These are phyloP conservation scores for Neoitamus cyanurus DNA, from an alignment of 2,888 invertebrate species.

Conservation along the genomic window DNA sequence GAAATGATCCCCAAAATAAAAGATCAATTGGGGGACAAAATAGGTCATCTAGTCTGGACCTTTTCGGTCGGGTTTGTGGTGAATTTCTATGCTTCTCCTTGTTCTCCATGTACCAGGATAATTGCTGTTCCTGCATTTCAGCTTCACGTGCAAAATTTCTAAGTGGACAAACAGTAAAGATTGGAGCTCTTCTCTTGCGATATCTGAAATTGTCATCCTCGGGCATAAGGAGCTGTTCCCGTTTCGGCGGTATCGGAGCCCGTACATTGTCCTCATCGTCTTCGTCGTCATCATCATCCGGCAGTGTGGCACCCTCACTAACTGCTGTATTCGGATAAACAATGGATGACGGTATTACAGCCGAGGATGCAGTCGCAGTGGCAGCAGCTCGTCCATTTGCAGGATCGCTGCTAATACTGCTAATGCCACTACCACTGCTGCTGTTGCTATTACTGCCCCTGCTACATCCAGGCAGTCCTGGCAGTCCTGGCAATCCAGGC, in stretches of 20 bases:
- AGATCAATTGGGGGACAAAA: slow-evolving; percentile 77
- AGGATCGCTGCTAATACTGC: background rate
- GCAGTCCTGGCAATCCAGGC: background rate
- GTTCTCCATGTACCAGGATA: slow-evolving; percentile 54
- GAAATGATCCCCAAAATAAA: slow-evolving; percentile 72
- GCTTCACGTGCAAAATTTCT: slow-evolving; percentile 65
- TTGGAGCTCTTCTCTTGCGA: slow-evolving; percentile 58
- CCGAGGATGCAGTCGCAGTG: background rate
- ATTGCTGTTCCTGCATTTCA: slow-evolving; percentile 63
- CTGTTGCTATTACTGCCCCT: background rate
- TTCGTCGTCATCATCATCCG: slow-evolving; percentile 42
- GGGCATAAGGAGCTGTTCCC: slow-evolving; percentile 63
- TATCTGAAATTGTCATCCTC: slow-evolving; percentile 65
- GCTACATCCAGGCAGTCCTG: background rate
- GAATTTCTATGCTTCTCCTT: slow-evolving; percentile 53
- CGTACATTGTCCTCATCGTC: slow-evolving; percentile 60
- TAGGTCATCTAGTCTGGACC: slow-evolving; percentile 73
- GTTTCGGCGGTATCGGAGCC: slow-evolving; percentile 64
- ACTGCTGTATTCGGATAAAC: slow-evolving; percentile 27
- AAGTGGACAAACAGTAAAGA: slow-evolving; percentile 62
- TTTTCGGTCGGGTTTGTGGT: slow-evolving; percentile 60
- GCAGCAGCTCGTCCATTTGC: background rate
- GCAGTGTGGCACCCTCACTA: slow-evolving; percentile 46
- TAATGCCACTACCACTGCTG: background rate
- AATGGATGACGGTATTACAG: background rate